Conservation (phyloP, 1,140 invertebrate species). For the Pectinophora gossypiella region DNA sequence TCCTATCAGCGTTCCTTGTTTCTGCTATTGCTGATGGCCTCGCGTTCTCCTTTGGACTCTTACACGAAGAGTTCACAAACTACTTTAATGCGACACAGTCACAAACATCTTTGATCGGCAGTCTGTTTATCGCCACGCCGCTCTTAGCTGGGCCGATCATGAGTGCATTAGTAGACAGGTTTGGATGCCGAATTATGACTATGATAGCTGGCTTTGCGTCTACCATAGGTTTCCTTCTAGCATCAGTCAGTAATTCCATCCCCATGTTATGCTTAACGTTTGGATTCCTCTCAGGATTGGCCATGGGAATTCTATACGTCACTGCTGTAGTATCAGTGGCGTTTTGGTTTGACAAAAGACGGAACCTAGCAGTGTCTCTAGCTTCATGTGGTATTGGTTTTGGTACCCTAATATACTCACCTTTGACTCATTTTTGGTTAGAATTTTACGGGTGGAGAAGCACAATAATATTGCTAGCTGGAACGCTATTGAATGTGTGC, state of each 20-base stretch:
- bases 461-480: slow-evolving; percentile 85
- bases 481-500: slow-evolving; percentile 90
- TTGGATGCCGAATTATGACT: slow-evolving; percentile 89
- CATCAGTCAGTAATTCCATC: slow-evolving; percentile 82
- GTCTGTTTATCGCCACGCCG: slow-evolving; percentile 90
- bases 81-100: slow-evolving; percentile 87
- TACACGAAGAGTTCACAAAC: slow-evolving; percentile 88
- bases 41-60: slow-evolving; percentile 92
- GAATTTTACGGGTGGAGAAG: slow-evolving; percentile 89
- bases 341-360: slow-evolving; percentile 95
- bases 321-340: slow-evolving; percentile 94
- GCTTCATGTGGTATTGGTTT: slow-evolving; percentile 65
- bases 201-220: slow-evolving; percentile 86
- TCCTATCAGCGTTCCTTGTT: slow-evolving; percentile 86
- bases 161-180: slow-evolving; percentile 90
- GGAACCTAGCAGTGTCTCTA: slow-evolving; percentile 87
- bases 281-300: slow-evolving; percentile 89
- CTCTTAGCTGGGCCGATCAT: slow-evolving; percentile 89
- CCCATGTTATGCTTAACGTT: slow-evolving; percentile 88
- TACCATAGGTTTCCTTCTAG: slow-evolving; percentile 84
- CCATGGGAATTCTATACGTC: slow-evolving; percentile 90
- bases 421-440: slow-evolving; percentile 82
- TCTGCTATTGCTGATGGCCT: slow-evolving; percentile 94
- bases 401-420: slow-evolving; percentile 86
- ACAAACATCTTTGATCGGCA: slow-evolving; percentile 90